Percentiles rank a stretch among this genome's conserved stretches.
Conservation (phyloP, 2,113 vertebrate species). For the Lophius piscatorius region DNA sequence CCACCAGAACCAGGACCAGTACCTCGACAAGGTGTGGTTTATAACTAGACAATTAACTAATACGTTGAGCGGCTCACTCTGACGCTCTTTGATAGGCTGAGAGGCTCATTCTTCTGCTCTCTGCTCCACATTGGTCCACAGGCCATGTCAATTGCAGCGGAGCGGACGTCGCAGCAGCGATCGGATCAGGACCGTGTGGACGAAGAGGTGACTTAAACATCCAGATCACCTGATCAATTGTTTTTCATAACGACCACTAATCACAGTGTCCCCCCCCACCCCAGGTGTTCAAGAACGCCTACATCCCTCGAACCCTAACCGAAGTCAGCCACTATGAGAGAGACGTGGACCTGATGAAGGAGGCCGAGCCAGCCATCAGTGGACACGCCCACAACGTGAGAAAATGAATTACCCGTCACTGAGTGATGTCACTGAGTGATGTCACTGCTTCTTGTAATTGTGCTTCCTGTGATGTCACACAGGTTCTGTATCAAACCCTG, state of each 20-base stretch:
- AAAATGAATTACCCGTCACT: too few relatives aligned
- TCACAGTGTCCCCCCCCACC: not conserved
- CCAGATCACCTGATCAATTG: too few relatives aligned
- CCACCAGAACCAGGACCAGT: constrained; percentile 87
- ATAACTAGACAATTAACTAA: too few relatives aligned
- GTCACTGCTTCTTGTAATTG: too few relatives aligned
- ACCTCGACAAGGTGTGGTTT: constrained; percentile 82
- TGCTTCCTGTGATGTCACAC: constrained; percentile 9
- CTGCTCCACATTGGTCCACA: constrained; percentile 66
- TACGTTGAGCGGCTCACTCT: not conserved
- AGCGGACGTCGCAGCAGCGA: constrained; percentile 87
- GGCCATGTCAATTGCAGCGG: constrained; percentile 89
- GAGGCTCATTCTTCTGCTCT: too few relatives aligned
- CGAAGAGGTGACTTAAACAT: constrained; percentile 83
- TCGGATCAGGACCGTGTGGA: constrained; percentile 92
- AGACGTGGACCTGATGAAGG: constrained; percentile 85
- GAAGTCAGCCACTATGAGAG: constrained; percentile 93
- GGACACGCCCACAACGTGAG: constrained; percentile 86
- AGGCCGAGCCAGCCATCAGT: constrained; percentile 80
- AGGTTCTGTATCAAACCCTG: constrained; percentile 97
- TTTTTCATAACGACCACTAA: too few relatives aligned
- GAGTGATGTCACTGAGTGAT: not conserved
- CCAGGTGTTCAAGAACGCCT: constrained; percentile 95
- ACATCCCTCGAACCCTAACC: constrained; percentile 93
- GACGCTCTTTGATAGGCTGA: too few relatives aligned